Evolutionary conservation across 1,140 invertebrate genomes (phyloP).

Genomic region (Brachionus sp.): DNA sequence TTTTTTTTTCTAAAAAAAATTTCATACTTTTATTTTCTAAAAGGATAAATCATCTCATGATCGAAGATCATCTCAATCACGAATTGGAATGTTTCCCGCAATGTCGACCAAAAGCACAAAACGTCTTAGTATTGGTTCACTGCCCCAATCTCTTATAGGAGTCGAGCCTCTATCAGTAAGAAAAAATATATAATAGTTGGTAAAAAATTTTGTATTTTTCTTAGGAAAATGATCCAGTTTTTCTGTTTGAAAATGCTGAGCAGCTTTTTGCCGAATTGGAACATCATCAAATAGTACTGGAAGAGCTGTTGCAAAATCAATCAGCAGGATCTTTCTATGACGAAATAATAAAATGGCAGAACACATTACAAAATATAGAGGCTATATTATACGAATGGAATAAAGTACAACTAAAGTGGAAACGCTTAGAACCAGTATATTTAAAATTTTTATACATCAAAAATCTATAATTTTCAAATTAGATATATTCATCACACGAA

Average conservation of each 20-base stretch:
- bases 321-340: constrained; percentile 58
- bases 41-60: constrained; percentile 50
- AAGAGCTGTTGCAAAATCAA: constrained; percentile 56
- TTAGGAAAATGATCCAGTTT: constrained; percentile 50
- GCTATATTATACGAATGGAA: constrained; percentile 56
- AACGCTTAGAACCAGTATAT: constrained; percentile 56
- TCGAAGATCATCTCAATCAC: background rate
- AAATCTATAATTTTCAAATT: background rate
- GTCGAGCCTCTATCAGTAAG: constrained; percentile 52
- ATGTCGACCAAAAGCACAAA: constrained; percentile 53
- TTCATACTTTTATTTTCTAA: constrained; percentile 52
- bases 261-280: constrained; percentile 58
- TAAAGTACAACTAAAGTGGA: constrained; percentile 58
- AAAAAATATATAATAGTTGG: background rate
- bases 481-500: constrained; percentile 55
- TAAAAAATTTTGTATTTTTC: background rate
- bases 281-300: constrained; percentile 57
- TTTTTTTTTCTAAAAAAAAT: too few relatives aligned
- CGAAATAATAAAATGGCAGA: constrained; percentile 60
- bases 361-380: constrained; percentile 57
- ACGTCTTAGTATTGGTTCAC: constrained; percentile 54
- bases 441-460: constrained; percentile 14
- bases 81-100: constrained; percentile 10
- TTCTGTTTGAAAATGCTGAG: constrained; percentile 54
- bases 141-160: constrained; percentile 55